phyloP scores from a whole-genome alignment of 2,113 vertebrate species.

The Canis aureus region DNA sequence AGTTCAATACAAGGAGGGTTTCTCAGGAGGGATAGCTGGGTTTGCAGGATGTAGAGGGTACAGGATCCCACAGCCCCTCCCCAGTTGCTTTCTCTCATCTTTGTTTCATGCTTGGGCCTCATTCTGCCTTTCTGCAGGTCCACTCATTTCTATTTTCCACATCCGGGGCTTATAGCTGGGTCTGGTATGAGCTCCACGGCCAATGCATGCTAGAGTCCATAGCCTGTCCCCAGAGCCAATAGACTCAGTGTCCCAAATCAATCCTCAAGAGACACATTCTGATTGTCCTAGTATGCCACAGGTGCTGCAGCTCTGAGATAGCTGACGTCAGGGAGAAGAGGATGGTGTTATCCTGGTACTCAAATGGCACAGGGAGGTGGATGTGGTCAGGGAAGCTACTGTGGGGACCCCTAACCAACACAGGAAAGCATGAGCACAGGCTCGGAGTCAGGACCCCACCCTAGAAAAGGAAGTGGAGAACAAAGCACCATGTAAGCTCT shows the following conservation, averaged over 20 bases:
- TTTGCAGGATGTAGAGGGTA: not conserved
- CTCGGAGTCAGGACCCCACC: not conserved
- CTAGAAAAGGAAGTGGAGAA: not conserved
- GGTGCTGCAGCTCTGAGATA: not conserved
- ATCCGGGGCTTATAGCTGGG: not conserved
- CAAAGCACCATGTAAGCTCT: not conserved
- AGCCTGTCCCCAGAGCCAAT: not conserved
- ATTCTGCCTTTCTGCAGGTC: not conserved
- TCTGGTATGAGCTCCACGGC: not conserved
- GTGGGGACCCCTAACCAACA: not conserved
- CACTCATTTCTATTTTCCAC: not conserved
- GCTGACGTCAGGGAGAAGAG: not conserved
- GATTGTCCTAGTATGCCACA: not conserved
- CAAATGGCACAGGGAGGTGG: no score
- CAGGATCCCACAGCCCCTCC: not conserved
- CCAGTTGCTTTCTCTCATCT: not conserved
- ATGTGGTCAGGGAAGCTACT: not conserved
- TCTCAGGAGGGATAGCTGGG: not conserved
- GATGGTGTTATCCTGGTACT: not conserved
- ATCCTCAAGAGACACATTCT: not conserved
- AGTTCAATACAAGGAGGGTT: not conserved
- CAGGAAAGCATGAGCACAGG: not conserved
- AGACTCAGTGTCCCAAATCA: not conserved
- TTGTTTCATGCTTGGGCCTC: not conserved
- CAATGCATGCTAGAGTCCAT: not conserved